Conservation (phyloP, 2,888 invertebrate genomes). For the Amphiduros pacificus region DNA sequence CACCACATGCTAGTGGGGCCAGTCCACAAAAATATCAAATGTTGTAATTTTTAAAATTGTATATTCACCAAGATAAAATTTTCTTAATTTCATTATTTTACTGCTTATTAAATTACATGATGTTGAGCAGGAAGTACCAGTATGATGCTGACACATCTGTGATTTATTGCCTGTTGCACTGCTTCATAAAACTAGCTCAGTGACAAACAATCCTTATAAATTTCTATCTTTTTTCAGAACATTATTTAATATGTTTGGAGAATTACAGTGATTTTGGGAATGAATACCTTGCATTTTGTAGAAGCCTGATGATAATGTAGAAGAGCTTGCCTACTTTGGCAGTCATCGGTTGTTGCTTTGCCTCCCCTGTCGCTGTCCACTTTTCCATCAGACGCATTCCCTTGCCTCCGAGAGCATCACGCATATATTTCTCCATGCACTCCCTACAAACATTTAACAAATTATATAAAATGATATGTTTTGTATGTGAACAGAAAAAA, state of each 20-base stretch:
- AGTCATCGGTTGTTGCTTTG: slow-evolving; percentile 25
- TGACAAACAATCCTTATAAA: too few species aligned
- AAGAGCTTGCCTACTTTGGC: slow-evolving; percentile 39
- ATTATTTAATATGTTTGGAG: neutral
- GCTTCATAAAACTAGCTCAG: too few species aligned
- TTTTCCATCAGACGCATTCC: slow-evolving; percentile 40
- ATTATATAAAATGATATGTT: too few species aligned
- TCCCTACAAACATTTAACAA: too few species aligned
- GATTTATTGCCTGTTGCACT: too few species aligned
- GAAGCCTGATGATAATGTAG: slow-evolving; percentile 44
- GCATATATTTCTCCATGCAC: slow-evolving; percentile 44
- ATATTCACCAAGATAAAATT: neutral
- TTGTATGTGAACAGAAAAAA: too few species aligned
- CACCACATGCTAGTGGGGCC: too few species aligned
- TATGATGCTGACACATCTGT: too few species aligned
- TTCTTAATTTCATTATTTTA: neutral
- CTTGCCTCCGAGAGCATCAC: slow-evolving; percentile 44
- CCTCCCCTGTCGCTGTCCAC: slow-evolving; percentile 31
- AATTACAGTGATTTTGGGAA: neutral
- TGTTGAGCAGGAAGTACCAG: too few species aligned
- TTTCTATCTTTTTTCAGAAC: neutral
- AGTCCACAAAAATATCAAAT: too few species aligned
- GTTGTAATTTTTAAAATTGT: too few species aligned
- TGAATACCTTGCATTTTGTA: slow-evolving; percentile 49
- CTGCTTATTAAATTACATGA: too few species aligned